Conservation (phyloP, 2,797 vertebrate genomes). For the Propithecus deckenii region DNA sequence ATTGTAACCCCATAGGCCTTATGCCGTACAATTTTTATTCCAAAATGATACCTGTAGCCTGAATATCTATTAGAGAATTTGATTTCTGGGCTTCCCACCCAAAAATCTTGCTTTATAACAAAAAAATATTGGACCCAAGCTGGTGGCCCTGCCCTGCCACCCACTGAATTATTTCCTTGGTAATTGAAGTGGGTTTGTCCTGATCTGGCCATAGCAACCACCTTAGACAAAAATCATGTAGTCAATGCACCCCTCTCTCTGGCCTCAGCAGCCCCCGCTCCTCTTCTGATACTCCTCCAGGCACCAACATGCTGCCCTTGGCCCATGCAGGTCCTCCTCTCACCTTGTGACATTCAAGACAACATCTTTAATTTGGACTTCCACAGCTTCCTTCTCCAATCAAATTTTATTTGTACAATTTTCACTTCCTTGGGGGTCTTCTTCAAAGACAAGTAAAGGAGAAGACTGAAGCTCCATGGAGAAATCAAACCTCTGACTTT, state of each 20-base stretch:
- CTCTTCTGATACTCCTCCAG: background rate
- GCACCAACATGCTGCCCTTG: background rate
- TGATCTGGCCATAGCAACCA: background rate
- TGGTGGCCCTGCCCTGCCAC: background rate
- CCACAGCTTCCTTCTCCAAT: background rate
- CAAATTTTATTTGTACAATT: background rate
- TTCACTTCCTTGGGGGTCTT: background rate
- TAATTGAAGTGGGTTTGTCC: background rate
- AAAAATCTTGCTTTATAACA: background rate
- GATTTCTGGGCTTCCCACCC: background rate
- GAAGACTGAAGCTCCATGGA: background rate
- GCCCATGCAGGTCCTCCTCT: background rate
- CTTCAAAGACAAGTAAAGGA: constrained; percentile 10
- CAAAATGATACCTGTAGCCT: background rate
- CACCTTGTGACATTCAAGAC: background rate
- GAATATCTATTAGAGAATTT: background rate
- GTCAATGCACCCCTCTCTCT: background rate
- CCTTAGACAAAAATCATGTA: background rate
- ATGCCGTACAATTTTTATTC: background rate
- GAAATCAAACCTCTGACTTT: background rate
- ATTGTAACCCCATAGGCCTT: background rate
- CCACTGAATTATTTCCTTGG: background rate
- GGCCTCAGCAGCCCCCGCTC: fast-evolving
- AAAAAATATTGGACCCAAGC: background rate
- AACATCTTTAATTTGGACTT: background rate